Conservation (phyloP, 2,797 vertebrate species). For the Sebastes wilsoni region DNA sequence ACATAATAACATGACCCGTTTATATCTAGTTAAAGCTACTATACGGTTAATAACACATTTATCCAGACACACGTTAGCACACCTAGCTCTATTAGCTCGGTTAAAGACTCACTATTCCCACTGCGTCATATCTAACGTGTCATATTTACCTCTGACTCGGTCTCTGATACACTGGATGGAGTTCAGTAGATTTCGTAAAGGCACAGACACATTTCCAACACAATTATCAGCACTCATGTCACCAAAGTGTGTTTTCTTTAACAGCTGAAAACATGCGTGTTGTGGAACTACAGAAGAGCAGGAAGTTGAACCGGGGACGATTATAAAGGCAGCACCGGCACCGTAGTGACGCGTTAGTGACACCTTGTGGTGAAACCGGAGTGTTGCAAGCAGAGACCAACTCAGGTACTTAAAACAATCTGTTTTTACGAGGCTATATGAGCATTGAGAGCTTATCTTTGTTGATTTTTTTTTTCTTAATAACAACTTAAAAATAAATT, state of each 20-base stretch:
- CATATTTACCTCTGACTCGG: slow-evolving; percentile 74
- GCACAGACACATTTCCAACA: slow-evolving; percentile 43
- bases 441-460: background rate
- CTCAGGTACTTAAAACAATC: no score
- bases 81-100: background rate
- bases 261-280: slow-evolving; percentile 20
- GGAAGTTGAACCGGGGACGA: slow-evolving; percentile 15
- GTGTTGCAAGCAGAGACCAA: background rate
- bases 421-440: background rate
- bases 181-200: slow-evolving; percentile 77
- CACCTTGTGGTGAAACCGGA: background rate
- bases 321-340: background rate
- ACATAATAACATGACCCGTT: no score
- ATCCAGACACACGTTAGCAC: background rate
- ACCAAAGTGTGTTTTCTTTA: background rate
- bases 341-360: background rate
- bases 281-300: slow-evolving; percentile 48
- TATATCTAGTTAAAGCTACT: background rate
- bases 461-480: no score
- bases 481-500: no score
- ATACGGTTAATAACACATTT: background rate
- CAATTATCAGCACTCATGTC: slow-evolving; percentile 71
- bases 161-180: slow-evolving; percentile 75
- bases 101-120: background rate
- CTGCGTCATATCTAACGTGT: no score